Percentiles rank a stretch among this genome's conserved stretches.
Evolutionary conservation across 2,113 vertebrate species (phyloP).

Genomic region (Raja brachyura): DNA sequence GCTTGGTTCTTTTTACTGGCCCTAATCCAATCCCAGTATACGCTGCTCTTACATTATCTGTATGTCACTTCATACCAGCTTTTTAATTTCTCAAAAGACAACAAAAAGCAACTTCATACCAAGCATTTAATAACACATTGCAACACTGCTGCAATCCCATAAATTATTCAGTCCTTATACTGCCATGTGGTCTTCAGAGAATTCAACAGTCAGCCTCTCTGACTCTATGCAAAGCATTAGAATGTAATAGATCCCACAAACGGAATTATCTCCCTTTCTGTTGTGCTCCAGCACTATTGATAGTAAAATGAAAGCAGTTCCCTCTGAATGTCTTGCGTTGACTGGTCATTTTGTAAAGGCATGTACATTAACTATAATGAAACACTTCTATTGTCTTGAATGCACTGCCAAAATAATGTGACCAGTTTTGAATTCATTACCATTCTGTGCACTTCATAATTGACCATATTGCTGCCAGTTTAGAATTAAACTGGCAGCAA

Average conservation of each 20-base stretch:
- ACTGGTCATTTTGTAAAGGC: not conserved
- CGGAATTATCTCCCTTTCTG: not conserved
- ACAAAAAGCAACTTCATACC: slow-evolving; percentile 30
- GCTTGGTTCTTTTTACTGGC: not conserved
- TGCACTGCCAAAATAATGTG: not conserved
- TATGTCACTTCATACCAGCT: slow-evolving; percentile 3
- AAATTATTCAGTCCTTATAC: slow-evolving; percentile 30
- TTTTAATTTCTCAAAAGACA: slow-evolving; percentile 26
- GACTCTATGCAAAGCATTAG: slow-evolving; percentile 32
- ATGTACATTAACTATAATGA: not conserved
- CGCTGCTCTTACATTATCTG: slow-evolving; percentile 3
- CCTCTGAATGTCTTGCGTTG: not conserved
- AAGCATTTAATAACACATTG: slow-evolving; percentile 30
- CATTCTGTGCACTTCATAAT: not conserved
- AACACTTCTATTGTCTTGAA: not conserved
- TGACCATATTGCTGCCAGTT: not conserved
- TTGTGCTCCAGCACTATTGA: not conserved
- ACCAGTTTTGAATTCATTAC: not conserved
- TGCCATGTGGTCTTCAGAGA: slow-evolving; percentile 6
- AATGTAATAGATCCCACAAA: slow-evolving; percentile 8
- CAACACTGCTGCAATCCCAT: slow-evolving; percentile 30
- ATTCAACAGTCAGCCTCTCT: slow-evolving; percentile 20
- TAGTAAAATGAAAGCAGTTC: not conserved
- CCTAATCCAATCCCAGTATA: not conserved
- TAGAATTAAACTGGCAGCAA: not conserved